Base-by-base conservation (phyloP, 2,888 invertebrate genomes). In the Leptopilina drosophilae region DNA sequence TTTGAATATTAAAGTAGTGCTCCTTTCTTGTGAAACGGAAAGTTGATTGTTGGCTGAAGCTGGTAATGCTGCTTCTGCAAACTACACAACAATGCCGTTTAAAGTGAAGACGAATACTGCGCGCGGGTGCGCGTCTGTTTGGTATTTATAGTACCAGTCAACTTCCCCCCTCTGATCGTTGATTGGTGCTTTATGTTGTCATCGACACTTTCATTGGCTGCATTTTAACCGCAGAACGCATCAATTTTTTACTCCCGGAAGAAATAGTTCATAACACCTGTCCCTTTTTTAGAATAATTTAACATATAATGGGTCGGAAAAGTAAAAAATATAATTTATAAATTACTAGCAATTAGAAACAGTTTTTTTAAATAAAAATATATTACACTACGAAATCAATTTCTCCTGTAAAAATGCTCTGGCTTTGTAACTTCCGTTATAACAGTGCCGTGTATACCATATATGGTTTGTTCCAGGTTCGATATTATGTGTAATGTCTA, bases 31-130 rank as follows among this genome's bases (percentile, higher is more conserved):
- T 73, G 26, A 73, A 20, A 73, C n/a, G 49, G 53, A 81, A 80
- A 83, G 81, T 83, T 82, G 80, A 80, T 82, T 83, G 83, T 83
- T 81, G 82, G 78, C 80, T 81, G 82, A 83, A 83, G 81, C 81
- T 64, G 83, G 82, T 81, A 82, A 83, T 83, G 81, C 78, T 76
- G 80, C 83, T 83, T 83, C 82, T 81, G 80, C 77, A 77, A 81
- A 82, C 81, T 78, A 77, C 78, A 82, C 73, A 73, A 73, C 73
- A 40, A 40, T 33, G 33, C 49, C 11, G n/a, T 46, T 12, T 15
- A 67, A 67, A 42, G 67, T 49, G 12, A 67, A 67, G 42, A 42
- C 26, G 73, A 73, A 73, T 73, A 73, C 69, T 73, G 53, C 8
- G 53, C 69, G 33, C 20, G 53, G n/a, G 53, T 14, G 12, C 53